phyloP scores from a whole-genome alignment of 2,797 vertebrate genomes.

The Natrix natrix region DNA sequence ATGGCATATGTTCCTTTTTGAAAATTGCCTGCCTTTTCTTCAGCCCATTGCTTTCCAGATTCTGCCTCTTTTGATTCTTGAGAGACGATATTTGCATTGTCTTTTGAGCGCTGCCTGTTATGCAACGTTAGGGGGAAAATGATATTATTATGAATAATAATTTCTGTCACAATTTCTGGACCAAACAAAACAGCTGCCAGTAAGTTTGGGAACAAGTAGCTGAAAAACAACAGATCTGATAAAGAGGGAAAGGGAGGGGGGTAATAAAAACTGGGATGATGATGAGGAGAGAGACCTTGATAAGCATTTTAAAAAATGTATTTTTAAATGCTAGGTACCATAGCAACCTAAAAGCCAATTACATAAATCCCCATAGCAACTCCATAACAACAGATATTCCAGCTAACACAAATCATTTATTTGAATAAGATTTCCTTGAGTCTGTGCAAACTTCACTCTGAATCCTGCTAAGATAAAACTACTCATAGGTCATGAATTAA shows the following conservation, averaged over 20 bases:
- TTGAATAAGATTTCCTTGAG: background rate
- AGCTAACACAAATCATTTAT: slow-evolving; percentile 23
- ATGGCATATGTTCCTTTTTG: background rate
- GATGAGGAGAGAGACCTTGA: background rate
- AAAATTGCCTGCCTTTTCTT: background rate
- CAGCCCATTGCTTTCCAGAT: background rate
- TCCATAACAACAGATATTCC: slow-evolving; percentile 33
- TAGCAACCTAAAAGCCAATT: slow-evolving; percentile 35
- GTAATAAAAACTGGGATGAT: background rate
- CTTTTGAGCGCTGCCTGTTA: slow-evolving; percentile 20
- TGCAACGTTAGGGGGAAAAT: background rate
- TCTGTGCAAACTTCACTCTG: background rate
- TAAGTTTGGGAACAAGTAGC: slow-evolving; percentile 15
- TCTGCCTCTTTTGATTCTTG: background rate
- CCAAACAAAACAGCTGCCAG: slow-evolving; percentile 20
- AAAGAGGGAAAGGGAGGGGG: background rate
- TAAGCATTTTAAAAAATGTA: slow-evolving; percentile 20
- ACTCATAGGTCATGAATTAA: background rate
- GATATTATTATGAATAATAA: slow-evolving; percentile 9
- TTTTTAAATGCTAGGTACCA: slow-evolving; percentile 21
- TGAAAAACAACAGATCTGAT: slow-evolving; percentile 32
- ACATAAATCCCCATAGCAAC: slow-evolving; percentile 31
- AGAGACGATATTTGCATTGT: background rate
- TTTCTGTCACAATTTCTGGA: slow-evolving; percentile 21
- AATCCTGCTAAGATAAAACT: background rate